These are phyloP conservation scores for Himantopus leucocephalus DNA, from an alignment of 2,113 vertebrate species.

Conservation along the genomic window DNA sequence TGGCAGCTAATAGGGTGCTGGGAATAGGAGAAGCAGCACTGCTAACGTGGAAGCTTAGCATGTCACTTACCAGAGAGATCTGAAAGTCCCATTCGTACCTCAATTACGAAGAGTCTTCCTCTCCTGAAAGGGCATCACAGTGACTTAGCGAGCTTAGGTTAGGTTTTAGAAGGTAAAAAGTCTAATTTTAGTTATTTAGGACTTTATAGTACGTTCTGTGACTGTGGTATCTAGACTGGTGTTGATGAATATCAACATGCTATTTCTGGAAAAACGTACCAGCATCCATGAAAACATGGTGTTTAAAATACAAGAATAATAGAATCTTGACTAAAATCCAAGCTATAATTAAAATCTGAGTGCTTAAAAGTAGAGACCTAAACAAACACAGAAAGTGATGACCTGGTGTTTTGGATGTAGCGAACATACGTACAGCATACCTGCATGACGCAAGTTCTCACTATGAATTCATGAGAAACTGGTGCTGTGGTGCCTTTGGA, in stretches of 20 bases:
- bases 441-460: background rate
- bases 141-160: background rate
- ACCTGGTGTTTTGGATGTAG: background rate
- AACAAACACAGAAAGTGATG: background rate
- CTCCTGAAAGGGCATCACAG: background rate
- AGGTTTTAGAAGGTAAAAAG: background rate
- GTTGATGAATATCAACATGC: background rate
- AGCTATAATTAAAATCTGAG: background rate
- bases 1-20: background rate
- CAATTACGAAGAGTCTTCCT: accelerated
- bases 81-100: background rate
- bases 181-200: background rate
- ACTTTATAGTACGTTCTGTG: background rate
- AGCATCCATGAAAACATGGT: background rate
- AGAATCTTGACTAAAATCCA: background rate
- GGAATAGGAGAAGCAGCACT: background rate
- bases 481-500: background rate
- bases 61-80: accelerated
- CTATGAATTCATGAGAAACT: background rate
- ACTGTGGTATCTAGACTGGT: background rate
- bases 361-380: background rate
- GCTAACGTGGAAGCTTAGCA: background rate
- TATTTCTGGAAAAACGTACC: background rate
- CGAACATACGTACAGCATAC: background rate
- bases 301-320: background rate